Conservation (phyloP, 2,797 vertebrate genomes). For the Varecia variegata region DNA sequence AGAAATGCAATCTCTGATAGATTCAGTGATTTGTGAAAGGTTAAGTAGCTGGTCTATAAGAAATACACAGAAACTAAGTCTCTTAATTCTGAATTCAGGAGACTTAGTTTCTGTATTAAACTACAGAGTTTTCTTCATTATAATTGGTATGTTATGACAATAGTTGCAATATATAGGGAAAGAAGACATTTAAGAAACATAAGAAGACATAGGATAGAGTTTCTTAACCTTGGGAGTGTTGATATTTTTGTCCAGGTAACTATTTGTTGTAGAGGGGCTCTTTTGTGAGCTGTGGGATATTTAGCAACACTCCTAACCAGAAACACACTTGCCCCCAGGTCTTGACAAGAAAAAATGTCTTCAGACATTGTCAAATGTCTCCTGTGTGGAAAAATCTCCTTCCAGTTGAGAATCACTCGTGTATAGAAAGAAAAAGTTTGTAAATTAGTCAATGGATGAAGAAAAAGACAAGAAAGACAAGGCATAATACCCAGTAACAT, state of each 20-base stretch:
- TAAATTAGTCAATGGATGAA: neutral
- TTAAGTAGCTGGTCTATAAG: neutral
- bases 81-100: neutral
- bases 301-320: rapidly evolving
- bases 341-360: neutral
- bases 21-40: neutral
- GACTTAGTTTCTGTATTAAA: neutral
- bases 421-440: neutral
- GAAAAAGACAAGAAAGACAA: neutral
- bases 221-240: neutral
- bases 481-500: rapidly evolving
- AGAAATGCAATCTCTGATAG: neutral
- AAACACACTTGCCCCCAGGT: rapidly evolving
- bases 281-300: neutral
- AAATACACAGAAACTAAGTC: neutral
- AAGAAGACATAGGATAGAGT: neutral
- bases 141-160: neutral
- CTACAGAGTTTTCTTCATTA: neutral
- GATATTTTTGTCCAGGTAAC: neutral
- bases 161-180: neutral
- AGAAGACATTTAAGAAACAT: neutral
- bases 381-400: neutral
- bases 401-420: neutral
- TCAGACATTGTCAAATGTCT: neutral
- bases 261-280: rapidly evolving